Evolutionary conservation across 2,113 vertebrate species (phyloP).

Genomic region (Fukomys damarensis): DNA sequence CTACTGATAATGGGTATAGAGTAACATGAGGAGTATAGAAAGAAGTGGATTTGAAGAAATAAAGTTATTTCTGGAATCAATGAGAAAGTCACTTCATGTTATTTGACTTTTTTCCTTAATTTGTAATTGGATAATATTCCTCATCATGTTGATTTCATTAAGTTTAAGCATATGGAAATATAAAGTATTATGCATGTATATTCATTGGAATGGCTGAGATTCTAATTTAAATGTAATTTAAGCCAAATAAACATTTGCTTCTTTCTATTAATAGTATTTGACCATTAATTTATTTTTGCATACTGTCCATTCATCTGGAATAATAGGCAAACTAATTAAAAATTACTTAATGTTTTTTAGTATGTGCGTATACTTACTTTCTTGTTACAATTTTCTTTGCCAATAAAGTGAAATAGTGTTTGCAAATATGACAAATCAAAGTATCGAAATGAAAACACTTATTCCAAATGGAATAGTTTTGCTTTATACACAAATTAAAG

Average conservation of each 20-base stretch:
- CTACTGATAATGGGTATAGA: not conserved
- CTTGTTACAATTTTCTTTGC: constrained; percentile 20
- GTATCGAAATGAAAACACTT: constrained; percentile 59
- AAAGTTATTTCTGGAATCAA: not conserved
- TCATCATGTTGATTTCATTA: not conserved
- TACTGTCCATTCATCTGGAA: not conserved
- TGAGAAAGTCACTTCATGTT: not conserved
- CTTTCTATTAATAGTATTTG: not conserved
- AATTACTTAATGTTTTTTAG: not conserved
- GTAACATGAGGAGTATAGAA: not conserved
- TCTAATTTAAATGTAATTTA: not conserved
- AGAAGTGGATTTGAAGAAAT: not conserved
- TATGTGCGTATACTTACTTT: not conserved
- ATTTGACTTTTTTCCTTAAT: not conserved
- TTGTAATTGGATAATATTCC: not conserved
- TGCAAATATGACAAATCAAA: constrained; percentile 70
- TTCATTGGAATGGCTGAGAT: not conserved
- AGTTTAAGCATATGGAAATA: not conserved
- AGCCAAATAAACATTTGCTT: not conserved
- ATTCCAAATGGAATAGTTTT: constrained; percentile 54
- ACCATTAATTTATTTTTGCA: not conserved
- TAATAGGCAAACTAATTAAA: not conserved
- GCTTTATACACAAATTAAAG: constrained; percentile 66
- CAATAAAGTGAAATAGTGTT: constrained; percentile 24
- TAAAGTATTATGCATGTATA: not conserved